Base-by-base conservation (phyloP, 92 coral and sea anemone species). In the Epizoanthus rinbou region DNA sequence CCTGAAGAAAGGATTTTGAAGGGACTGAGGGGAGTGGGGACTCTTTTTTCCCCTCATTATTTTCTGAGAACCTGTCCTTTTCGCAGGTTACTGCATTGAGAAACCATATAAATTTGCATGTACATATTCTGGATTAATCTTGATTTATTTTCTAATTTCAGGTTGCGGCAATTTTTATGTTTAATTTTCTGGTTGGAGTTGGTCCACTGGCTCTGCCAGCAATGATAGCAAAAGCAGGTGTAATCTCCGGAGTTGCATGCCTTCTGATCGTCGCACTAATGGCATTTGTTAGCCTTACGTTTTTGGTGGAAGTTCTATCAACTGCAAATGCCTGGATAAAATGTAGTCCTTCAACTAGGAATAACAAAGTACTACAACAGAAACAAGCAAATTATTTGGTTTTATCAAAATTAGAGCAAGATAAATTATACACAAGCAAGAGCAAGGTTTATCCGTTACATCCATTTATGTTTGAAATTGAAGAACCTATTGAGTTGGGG, bases 181-280 rank as follows among this genome's bases (percentile, higher is more conserved):
- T 92, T 86, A 92, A 92, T 72, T 90, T 89, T 17, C 87, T 92
- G 73, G 85, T 87, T 57, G 95, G 95, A 11, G 95, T 92, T 54
- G 95, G 95, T 47, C 86, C 91, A 60, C 85, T 92, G 67, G 95
- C 95, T 31, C 92, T 92, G 52, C 95, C 95, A 35, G 82, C 91
- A 63, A 90, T 92, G 54, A 84, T 92, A 21, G 95, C 95, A 33
- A 92, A 90, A 71, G 95, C 95, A 37, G 95, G 95, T 13, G 62
- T 92, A 18, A 64, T 92, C 45, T 91, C 95, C 1, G 95, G 95
- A 8, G 58, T 87, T 15, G 74, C 84, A 3, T 75, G 92, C 45
- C 93, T 92, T 6, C 67, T 78, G 21, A 52, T 83, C 63, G 95
- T 92, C 37, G 82, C 91, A 19, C 84, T 92, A 21, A 86, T 92